Evolutionary conservation across 2,113 vertebrate species (phyloP).

Genomic region (Gobius niger): DNA sequence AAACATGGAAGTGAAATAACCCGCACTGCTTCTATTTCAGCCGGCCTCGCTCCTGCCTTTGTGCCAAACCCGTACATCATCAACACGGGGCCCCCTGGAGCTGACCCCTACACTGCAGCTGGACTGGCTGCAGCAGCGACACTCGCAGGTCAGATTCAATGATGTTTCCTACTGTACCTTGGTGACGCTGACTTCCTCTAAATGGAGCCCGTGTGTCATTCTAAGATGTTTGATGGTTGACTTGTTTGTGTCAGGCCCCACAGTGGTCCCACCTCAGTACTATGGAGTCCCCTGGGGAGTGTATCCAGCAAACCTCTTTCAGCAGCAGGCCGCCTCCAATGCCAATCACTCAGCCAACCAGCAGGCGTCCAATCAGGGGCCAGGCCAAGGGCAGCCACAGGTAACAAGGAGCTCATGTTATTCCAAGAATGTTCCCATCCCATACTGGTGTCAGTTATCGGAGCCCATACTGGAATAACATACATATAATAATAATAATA

Average conservation of each 20-base stretch:
- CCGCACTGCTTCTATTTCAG: conserved; percentile 65
- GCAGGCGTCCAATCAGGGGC: conserved; percentile 91
- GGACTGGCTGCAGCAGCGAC: conserved; percentile 94
- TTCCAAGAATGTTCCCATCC: too few species aligned
- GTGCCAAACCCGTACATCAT: conserved; percentile 99
- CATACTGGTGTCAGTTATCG: too few species aligned
- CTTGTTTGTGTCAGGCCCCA: conserved; percentile 80
- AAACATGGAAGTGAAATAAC: conserved; percentile 19
- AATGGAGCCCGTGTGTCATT: not conserved
- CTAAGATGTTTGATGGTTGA: conserved; percentile 1
- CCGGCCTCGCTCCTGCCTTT: conserved; percentile 95
- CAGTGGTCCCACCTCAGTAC: conserved; percentile 97
- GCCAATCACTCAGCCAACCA: conserved; percentile 84
- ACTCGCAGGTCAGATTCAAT: conserved; percentile 81
- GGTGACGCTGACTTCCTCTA: too few species aligned
- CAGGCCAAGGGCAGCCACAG: conserved; percentile 88
- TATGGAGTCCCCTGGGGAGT: conserved; percentile 97
- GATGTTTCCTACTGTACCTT: too few species aligned
- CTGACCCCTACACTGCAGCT: conserved; percentile 95
- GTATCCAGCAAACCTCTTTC: conserved; percentile 97
- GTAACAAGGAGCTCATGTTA: conserved; percentile 60
- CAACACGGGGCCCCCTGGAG: conserved; percentile 91
- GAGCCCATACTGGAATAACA: too few species aligned
- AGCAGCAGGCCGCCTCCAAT: conserved; percentile 90
- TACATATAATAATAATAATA: too few species aligned